Evolutionary conservation across 2,797 vertebrate genomes (phyloP).

Genomic region (Hyperoplus lanceolatus): DNA sequence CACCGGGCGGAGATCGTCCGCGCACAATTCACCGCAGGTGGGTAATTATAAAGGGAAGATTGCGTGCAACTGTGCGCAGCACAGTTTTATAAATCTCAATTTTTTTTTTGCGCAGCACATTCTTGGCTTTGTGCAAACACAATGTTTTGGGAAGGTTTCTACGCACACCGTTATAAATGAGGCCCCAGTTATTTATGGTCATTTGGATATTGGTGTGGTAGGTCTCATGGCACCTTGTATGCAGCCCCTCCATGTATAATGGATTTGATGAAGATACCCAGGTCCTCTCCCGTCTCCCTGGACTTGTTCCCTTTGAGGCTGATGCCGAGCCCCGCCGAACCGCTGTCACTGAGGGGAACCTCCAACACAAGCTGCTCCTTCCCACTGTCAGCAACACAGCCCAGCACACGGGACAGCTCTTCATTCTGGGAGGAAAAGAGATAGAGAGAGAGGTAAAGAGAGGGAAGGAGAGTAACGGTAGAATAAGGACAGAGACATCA

Average conservation of each 20-base stretch:
- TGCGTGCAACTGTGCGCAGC: too few species aligned
- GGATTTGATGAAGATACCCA: slow-evolving; percentile 99
- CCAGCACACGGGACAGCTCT: slow-evolving; percentile 75
- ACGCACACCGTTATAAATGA: too few species aligned
- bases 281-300: slow-evolving; percentile 93
- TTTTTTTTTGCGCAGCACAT: too few species aligned
- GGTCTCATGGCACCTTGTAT: slow-evolving; percentile 89
- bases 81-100: too few species aligned
- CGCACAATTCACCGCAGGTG: too few species aligned
- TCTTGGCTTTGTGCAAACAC: too few species aligned
- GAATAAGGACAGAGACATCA: slow-evolving; percentile 2
- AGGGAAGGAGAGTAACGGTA: slow-evolving; percentile 15
- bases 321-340: slow-evolving; percentile 95
- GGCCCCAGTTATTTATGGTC: not conserved
- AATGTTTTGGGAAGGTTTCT: too few species aligned
- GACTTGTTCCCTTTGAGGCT: slow-evolving; percentile 99
- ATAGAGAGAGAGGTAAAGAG: slow-evolving; percentile 39
- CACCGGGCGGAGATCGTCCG: too few species aligned
- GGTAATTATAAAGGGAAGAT: too few species aligned
- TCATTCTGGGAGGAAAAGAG: slow-evolving; percentile 87
- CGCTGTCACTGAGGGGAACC: slow-evolving; percentile 95
- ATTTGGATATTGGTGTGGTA: not conserved
- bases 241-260: slow-evolving; percentile 97
- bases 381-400: slow-evolving; percentile 84
- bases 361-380: slow-evolving; percentile 96